Evolutionary conservation across 2,113 vertebrate genomes (phyloP), one percentile per base, ranked within the genome.

Genomic region (Dasyprocta punctata): DNA sequence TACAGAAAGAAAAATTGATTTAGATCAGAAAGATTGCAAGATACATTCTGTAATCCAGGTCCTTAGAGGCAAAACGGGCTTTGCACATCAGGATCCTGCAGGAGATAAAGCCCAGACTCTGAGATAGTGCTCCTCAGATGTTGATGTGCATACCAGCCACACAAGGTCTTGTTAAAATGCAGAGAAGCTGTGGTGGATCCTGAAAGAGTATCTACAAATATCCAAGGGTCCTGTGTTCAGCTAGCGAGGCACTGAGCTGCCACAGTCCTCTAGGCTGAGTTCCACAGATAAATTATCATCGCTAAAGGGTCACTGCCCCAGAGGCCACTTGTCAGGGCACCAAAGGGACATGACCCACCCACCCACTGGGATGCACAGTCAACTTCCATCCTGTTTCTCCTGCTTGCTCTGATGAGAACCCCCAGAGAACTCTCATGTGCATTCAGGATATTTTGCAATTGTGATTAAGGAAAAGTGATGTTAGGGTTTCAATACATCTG

Each of bases 1-100:
- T 61, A 26, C 75, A 61, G 80, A 90, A 97, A 95, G 82, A 73
- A 95, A 95, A 93, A 63, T 7, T 88, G 93, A 93, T 93, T 93
- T 92, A 52, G 61, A 97, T 96, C 67, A 82, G 84, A 92, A 96
- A 95, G 95, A 96, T 65, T 56, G 56, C 10, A 56, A 93, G 84
- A 90, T 78, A 86, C 3, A 54, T 75, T 93, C 56, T 63, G 44
- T 81, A 95, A 93, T 92, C 83, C 92, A 95, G 96, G 80, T 54
- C 56, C 20, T 89, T 81, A 84, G 52, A 38, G 33, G 36, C 52
- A 89, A 83, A 83, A 75, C 33, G 33, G 38, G 52, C 83, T 91
- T 63, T 83, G 54, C 1, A 11, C 75, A 71, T 86, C 63, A 89
- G 56, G 16, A 77, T 93, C 24, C 80, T n/a, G 41, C 36, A 82